phyloP scores from a whole-genome alignment of 2,113 vertebrate species.

The Heterotilapia buettikoferi region DNA sequence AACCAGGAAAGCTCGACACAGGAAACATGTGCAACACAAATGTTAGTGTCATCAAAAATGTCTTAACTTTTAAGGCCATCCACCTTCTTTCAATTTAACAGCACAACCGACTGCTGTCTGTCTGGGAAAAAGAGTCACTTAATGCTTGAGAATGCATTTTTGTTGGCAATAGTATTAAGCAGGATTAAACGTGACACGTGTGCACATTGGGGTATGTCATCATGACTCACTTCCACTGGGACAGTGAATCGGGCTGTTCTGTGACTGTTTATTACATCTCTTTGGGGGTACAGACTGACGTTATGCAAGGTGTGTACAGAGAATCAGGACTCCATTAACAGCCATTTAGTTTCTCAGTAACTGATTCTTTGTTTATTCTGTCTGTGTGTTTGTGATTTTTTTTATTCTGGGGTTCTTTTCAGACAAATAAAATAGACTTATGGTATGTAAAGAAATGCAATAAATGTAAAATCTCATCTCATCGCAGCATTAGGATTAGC shows the following conservation, averaged over 20 bases:
- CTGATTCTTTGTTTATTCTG: background rate
- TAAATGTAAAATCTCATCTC: background rate
- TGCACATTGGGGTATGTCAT: background rate
- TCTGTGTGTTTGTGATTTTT: background rate
- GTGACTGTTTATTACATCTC: background rate
- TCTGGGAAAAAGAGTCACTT: background rate
- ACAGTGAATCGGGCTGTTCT: background rate
- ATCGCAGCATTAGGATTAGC: conserved; percentile 1
- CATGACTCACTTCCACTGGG: conserved; percentile 12
- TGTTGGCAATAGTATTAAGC: background rate
- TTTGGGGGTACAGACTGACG: background rate
- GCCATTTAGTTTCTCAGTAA: background rate
- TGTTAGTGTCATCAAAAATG: background rate
- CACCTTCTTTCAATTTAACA: background rate
- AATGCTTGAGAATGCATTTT: background rate
- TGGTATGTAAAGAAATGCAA: background rate
- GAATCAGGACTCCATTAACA: background rate
- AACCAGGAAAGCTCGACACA: conserved; percentile 1
- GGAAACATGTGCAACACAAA: background rate
- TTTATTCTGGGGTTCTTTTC: background rate
- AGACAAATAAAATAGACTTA: background rate
- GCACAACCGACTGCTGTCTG: background rate
- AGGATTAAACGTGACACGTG: background rate
- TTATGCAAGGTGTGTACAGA: background rate
- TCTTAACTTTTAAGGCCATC: background rate